Evolutionary conservation across 2,888 invertebrate species (phyloP).

Genomic region (Tiliacea citrago): DNA sequence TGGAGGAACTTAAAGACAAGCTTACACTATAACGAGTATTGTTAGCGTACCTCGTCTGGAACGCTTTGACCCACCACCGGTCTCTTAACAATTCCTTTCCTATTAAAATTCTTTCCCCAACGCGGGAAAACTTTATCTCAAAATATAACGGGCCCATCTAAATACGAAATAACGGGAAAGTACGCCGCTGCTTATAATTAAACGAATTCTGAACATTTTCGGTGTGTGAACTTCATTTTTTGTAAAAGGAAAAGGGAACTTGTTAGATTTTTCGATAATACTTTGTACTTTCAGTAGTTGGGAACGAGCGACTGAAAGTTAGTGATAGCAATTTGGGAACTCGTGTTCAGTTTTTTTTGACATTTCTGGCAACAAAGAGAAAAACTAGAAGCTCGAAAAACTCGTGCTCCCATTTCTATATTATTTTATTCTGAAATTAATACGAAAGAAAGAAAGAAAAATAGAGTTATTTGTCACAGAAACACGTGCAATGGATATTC

Average conservation of each 20-base stretch:
- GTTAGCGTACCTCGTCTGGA: slow-evolving; percentile 74
- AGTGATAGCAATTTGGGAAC: slow-evolving; percentile 19
- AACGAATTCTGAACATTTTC: slow-evolving; percentile 67
- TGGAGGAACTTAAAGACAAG: slow-evolving; percentile 74
- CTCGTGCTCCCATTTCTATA: background rate
- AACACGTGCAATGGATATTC: background rate
- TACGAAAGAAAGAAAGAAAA: no score
- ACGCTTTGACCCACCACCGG: slow-evolving; percentile 81
- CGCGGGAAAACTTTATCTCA: slow-evolving; percentile 78
- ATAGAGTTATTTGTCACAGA: no score
- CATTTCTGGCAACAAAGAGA: background rate
- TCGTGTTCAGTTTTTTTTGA: slow-evolving; percentile 6
- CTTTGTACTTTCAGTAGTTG: slow-evolving; percentile 37
- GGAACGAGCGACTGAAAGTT: slow-evolving; percentile 15
- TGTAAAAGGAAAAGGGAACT: slow-evolving; percentile 41
- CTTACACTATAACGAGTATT: slow-evolving; percentile 78
- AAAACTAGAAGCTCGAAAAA: background rate
- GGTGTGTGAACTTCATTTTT: slow-evolving; percentile 62
- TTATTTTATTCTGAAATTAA: slow-evolving; percentile 3
- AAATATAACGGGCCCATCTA: slow-evolving; percentile 72
- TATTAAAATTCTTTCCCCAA: slow-evolving; percentile 86
- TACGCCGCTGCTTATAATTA: slow-evolving; percentile 66
- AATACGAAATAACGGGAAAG: slow-evolving; percentile 63
- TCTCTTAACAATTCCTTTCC: slow-evolving; percentile 82
- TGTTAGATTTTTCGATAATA: slow-evolving; percentile 30